These are phyloP conservation scores for Drosophila obscura DNA, from an alignment of 1,140 invertebrate species.

Conservation along the genomic window DNA sequence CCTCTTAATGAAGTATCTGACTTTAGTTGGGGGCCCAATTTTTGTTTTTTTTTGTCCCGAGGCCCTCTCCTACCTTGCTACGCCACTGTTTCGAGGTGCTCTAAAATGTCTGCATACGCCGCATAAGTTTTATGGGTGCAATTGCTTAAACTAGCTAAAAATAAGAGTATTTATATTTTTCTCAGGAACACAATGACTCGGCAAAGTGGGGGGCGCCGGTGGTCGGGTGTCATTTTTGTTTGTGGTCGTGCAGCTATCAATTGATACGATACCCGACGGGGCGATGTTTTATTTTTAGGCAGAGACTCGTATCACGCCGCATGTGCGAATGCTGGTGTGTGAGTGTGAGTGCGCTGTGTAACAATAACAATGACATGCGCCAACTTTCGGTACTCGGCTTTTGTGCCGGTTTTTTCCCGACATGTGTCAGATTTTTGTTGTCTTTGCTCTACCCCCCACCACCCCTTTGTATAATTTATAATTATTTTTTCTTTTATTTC, in stretches of 20 bases:
- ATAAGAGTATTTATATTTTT: conserved; percentile 22
- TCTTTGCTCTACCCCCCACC: conserved; percentile 12
- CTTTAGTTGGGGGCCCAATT: no score
- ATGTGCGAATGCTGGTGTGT: conserved; percentile 16
- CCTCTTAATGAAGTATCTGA: no score
- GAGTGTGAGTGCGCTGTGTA: conserved; percentile 29
- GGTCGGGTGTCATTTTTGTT: conserved; percentile 9
- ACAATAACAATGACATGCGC: conserved; percentile 61
- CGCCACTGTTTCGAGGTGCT: conserved; percentile 1
- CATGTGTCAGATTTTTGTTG: conserved; percentile 34
- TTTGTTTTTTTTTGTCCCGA: no score
- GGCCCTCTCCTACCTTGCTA: no score
- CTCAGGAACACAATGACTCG: conserved; percentile 24
- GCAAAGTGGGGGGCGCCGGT: conserved; percentile 22
- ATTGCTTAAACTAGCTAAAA: conserved; percentile 40
- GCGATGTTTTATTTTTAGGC: conserved; percentile 60
- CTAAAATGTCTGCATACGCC: background rate
- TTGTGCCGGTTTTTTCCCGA: conserved; percentile 51
- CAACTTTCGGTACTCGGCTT: conserved; percentile 28
- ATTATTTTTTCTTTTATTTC: conserved; percentile 30
- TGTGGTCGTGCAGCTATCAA: conserved; percentile 54
- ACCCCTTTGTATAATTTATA: conserved; percentile 8
- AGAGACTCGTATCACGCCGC: conserved; percentile 26
- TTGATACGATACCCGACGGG: conserved; percentile 50
- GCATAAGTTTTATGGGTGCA: conserved; percentile 11